Percentiles rank a stretch among this genome's conserved stretches.
These are phyloP conservation scores for Drosophila quinaria DNA, from an alignment of 2,888 invertebrate species.

Conservation along the genomic window DNA sequence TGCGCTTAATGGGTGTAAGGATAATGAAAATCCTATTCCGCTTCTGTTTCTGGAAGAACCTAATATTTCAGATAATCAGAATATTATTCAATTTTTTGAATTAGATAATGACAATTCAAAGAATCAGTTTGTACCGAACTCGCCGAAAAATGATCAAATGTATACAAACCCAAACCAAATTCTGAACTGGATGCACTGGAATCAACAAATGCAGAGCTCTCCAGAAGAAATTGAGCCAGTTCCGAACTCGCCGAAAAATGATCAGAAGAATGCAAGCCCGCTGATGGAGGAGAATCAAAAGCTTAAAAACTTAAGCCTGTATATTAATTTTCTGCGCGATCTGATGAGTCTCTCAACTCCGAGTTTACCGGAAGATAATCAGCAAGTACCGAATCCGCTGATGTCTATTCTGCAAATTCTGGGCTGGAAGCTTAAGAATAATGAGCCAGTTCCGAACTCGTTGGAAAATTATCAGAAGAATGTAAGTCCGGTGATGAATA, in stretches of 20 bases:
- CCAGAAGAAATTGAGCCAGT: not conserved
- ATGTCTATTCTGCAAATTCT: not conserved
- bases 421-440: not conserved
- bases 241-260: not conserved
- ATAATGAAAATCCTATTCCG: not conserved
- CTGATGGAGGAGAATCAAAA: too few species aligned
- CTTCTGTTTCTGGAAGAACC: not conserved
- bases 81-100: not conserved
- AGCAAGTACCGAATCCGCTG: not conserved
- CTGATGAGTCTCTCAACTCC: too few species aligned
- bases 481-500: too few species aligned
- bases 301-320: too few species aligned
- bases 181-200: too few species aligned
- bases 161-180: not conserved
- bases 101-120: not conserved
- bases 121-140: not conserved
- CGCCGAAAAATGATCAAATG: not conserved
- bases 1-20: not conserved
- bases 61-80: not conserved
- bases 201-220: too few species aligned
- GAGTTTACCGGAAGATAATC: not conserved
- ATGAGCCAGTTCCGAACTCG: not conserved
- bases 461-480: not conserved
- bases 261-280: not conserved
- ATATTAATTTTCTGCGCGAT: too few species aligned